A percentile compares a stretch with the other conserved stretches of the same genome.
Conservation (phyloP, 1,140 invertebrate species). For the Caenorhabditis brenneri region DNA sequence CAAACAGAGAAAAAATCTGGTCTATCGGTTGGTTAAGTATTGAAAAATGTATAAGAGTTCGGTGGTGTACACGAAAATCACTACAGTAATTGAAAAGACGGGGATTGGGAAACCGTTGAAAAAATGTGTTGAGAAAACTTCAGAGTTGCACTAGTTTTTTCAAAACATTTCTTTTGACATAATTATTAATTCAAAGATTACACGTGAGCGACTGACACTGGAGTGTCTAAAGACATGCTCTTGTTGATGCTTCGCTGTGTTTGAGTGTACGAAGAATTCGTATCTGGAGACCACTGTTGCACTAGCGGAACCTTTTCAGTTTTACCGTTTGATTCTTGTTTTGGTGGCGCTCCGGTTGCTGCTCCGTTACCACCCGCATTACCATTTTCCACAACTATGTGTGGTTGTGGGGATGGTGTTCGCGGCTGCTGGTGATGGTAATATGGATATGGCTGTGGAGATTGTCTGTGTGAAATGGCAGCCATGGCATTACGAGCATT, state of each 20-base stretch:
- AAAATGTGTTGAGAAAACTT: not conserved
- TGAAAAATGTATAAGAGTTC: not conserved
- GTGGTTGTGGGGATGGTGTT: slow-evolving; percentile 56
- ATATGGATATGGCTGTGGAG: slow-evolving; percentile 67
- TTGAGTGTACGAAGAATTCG: slow-evolving; percentile 49
- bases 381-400: slow-evolving; percentile 67
- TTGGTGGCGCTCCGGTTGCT: slow-evolving; percentile 6
- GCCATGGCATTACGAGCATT: slow-evolving; percentile 51
- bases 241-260: slow-evolving; percentile 60
- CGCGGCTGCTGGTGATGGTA: slow-evolving; percentile 63
- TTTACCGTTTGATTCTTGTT: slow-evolving; percentile 29
- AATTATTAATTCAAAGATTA: slow-evolving; percentile 48
- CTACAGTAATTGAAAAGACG: slow-evolving; percentile 32
- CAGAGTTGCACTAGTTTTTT: not conserved
- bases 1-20: not conserved
- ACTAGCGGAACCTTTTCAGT: slow-evolving; percentile 69
- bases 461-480: slow-evolving; percentile 57
- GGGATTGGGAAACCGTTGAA: not conserved
- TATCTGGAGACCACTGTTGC: slow-evolving; percentile 63
- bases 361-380: slow-evolving; percentile 37
- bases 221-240: slow-evolving; percentile 67
- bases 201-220: slow-evolving; percentile 69
- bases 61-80: slow-evolving; percentile 3
- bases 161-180: not conserved
- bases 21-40: not conserved